Evolutionary conservation across 53 echinoderm and acorn worm species (phyloP), one percentile per base, ranked within the genome.

Genomic region (Echinarachnius parma): DNA sequence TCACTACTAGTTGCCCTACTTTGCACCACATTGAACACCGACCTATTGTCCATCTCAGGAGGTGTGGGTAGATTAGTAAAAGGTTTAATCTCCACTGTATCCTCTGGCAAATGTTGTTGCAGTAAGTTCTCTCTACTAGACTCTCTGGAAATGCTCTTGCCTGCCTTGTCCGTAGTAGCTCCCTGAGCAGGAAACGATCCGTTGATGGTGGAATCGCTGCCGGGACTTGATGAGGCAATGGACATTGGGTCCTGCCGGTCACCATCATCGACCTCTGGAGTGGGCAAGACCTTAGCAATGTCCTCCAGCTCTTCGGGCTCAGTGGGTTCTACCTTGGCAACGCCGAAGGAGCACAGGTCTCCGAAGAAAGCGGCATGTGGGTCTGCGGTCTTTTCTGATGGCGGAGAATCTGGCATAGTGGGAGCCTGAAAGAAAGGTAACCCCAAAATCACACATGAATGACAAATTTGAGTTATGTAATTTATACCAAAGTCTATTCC

Each of bases 281-380:
- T 72, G 36, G 74, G 74, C 19, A 56, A 28, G 56, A 56, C 42
- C n/a, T 56, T 46, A 21, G 57, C 68, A 68, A 68, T 15, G 68
- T 68, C 50, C 11, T 52, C 50, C 0, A 68, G 50, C 53, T 68
- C 68, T 52, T 32, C 1, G 15, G 34, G 5, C 14, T 68, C 56
- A 26, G 34, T 18, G 37, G 27, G 26, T 42, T 72, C 56, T 14
- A 29, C 22, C 20, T 72, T 72, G 13, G 46, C 32, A n/a, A n/a
- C n/a, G n/a, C n/a, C n/a, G n/a, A n/a, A n/a, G n/a, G n/a, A n/a
- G n/a, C 74, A 55, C 7, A 72, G 74, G 57, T 72, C 74, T 56
- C 74, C 74, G 28, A 72, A 72, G 74, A 72, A 72, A 26, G 55
- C 74, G 56, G 74, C 39, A 39, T 72, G 46, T 39, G 74, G 27